Evolutionary conservation across 1,140 invertebrate species (phyloP).

Genomic region (Maniola jurtina): DNA sequence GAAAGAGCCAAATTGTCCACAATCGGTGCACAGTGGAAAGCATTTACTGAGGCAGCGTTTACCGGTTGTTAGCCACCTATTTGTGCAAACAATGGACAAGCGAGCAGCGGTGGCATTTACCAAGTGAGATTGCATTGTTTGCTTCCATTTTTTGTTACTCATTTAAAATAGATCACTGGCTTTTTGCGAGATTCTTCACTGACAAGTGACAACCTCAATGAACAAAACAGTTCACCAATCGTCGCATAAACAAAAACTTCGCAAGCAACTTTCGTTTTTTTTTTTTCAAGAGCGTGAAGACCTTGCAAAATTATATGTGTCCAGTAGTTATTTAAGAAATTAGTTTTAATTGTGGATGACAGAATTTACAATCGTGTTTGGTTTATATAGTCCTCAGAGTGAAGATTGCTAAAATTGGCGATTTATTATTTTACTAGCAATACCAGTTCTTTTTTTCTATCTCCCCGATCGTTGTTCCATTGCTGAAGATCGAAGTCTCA

Average conservation of each 20-base stretch:
- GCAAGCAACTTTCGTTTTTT: not conserved
- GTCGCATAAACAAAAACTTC: not conserved
- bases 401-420: too few relatives aligned
- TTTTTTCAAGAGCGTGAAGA: not conserved
- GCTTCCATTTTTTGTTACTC: constrained; percentile 15
- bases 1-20: constrained; percentile 49
- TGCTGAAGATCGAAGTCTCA: too few relatives aligned
- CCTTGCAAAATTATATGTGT: not conserved
- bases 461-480: too few relatives aligned
- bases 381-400: not conserved
- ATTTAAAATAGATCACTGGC: constrained; percentile 3
- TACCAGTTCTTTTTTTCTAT: too few relatives aligned
- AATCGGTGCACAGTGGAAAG: constrained; percentile 45
- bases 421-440: too few relatives aligned
- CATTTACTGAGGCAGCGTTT: constrained; percentile 37
- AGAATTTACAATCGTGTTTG: not conserved
- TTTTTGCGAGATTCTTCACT: not conserved
- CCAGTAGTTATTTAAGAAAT: not conserved
- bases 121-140: constrained; percentile 33
- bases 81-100: constrained; percentile 47
- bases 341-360: not conserved
- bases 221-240: not conserved
- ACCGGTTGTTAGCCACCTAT: constrained; percentile 45
- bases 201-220: not conserved
- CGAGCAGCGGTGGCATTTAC: constrained; percentile 40